Evolutionary conservation across 2,113 vertebrate genomes (phyloP).

Genomic region (Castor canadensis): DNA sequence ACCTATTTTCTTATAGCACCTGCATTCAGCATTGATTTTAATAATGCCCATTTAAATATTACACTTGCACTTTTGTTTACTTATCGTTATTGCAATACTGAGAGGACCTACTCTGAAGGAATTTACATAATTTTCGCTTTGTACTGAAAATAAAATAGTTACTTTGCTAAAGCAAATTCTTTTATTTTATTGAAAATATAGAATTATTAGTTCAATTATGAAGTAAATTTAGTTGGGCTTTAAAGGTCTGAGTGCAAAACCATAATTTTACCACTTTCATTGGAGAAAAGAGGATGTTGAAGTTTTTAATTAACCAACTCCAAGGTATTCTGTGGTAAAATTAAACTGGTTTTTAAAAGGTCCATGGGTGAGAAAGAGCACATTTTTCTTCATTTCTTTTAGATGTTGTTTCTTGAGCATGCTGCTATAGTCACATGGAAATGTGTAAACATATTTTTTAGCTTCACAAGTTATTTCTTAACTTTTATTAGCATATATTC

Average conservation of each 20-base stretch:
- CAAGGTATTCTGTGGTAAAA: neutral
- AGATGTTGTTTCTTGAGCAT: neutral
- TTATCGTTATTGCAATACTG: constrained; percentile 7
- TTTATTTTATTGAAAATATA: neutral
- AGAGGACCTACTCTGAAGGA: neutral
- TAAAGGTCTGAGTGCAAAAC: neutral
- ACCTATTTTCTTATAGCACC: neutral
- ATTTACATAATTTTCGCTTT: neutral
- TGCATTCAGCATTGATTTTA: neutral
- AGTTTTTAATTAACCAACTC: neutral
- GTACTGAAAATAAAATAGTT: constrained; percentile 8
- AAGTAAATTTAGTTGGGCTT: neutral
- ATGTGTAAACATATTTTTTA: neutral
- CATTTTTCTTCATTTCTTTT: neutral
- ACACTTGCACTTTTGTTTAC: neutral
- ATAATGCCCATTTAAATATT: neutral
- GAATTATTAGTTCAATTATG: neutral
- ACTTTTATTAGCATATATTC: no score
- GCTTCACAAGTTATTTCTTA: no score
- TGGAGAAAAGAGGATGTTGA: neutral
- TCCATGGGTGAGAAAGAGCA: neutral
- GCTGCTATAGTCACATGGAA: neutral
- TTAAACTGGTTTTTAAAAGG: neutral
- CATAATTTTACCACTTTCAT: neutral
- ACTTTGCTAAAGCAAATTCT: neutral